Conservation (phyloP, 64 coral and sea anemone species). For the Porites lutea region DNA sequence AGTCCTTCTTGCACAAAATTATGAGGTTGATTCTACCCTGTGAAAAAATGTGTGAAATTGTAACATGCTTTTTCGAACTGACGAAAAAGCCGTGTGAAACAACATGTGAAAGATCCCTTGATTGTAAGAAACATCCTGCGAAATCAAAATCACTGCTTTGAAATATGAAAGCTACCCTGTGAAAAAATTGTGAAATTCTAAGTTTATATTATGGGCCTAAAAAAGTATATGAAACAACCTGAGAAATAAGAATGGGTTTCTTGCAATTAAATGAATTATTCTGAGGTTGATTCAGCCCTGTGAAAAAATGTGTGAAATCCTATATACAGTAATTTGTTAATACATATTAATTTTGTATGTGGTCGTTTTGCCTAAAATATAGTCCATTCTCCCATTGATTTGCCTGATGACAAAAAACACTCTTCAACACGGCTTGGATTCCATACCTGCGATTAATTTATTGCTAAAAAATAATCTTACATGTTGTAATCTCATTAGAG, state of each 20-base stretch:
- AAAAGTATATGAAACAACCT: not conserved
- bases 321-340: too few relatives aligned
- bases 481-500: too few relatives aligned
- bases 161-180: not conserved
- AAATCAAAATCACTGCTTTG: not conserved
- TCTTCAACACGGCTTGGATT: too few relatives aligned
- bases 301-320: too few relatives aligned
- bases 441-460: too few relatives aligned
- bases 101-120: slow-evolving; percentile 13
- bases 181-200: slow-evolving; percentile 29
- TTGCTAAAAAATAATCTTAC: too few relatives aligned
- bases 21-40: not conserved
- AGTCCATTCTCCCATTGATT: too few relatives aligned
- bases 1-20: slow-evolving; percentile 5
- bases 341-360: too few relatives aligned
- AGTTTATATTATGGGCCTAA: not conserved
- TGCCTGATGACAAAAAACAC: too few relatives aligned
- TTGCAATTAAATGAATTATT: too few relatives aligned
- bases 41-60: slow-evolving; percentile 16
- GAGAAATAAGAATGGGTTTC: slow-evolving; percentile 9
- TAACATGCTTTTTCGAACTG: not conserved
- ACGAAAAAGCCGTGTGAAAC: slow-evolving; percentile 31
- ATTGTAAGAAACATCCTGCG: slow-evolving; percentile 1
- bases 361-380: too few relatives aligned
- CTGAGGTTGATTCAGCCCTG: too few relatives aligned